A percentile compares a stretch with the other conserved stretches of the same genome.
These are phyloP conservation scores for Dynastes grantii DNA, from an alignment of 2,888 invertebrate species.

Conservation along the genomic window DNA sequence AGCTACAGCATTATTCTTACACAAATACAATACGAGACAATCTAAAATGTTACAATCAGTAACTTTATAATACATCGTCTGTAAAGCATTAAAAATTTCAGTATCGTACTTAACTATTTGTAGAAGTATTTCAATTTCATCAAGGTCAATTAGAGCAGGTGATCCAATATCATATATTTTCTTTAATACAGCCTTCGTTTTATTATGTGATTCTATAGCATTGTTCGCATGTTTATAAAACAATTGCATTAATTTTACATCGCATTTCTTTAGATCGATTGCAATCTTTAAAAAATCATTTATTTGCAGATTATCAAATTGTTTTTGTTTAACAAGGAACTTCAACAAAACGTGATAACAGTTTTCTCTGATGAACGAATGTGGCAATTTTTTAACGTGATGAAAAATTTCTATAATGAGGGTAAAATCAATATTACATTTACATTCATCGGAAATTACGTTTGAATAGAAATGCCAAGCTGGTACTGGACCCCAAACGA, in stretches of 20 bases:
- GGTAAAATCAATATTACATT: conserved; percentile 48
- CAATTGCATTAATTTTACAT: not conserved
- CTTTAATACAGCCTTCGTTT: not conserved
- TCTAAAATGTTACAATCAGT: conserved; percentile 1
- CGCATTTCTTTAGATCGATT: conserved; percentile 25
- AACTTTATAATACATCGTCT: not conserved
- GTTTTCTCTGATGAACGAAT: conserved; percentile 60
- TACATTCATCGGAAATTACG: conserved; percentile 38
- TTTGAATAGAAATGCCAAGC: conserved; percentile 60
- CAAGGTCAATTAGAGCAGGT: not conserved
- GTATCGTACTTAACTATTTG: not conserved
- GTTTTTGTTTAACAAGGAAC: conserved; percentile 41
- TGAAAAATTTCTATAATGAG: conserved; percentile 53
- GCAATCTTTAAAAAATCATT: conserved; percentile 25
- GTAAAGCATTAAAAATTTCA: not conserved
- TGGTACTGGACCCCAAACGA: conserved; percentile 60
- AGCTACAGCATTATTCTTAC: not conserved
- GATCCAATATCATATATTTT: not conserved
- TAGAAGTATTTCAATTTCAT: conserved; percentile 23
- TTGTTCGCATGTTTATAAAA: conserved; percentile 16
- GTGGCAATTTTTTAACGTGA: conserved; percentile 57
- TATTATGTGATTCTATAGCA: conserved; percentile 4
- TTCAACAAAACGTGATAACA: conserved; percentile 55
- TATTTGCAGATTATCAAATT: not conserved
- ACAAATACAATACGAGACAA: conserved; percentile 14